Percentiles rank a stretch among this genome's conserved stretches.
Evolutionary conservation across 2,888 invertebrate species (phyloP).

Genomic region (Lapara coniferarum): DNA sequence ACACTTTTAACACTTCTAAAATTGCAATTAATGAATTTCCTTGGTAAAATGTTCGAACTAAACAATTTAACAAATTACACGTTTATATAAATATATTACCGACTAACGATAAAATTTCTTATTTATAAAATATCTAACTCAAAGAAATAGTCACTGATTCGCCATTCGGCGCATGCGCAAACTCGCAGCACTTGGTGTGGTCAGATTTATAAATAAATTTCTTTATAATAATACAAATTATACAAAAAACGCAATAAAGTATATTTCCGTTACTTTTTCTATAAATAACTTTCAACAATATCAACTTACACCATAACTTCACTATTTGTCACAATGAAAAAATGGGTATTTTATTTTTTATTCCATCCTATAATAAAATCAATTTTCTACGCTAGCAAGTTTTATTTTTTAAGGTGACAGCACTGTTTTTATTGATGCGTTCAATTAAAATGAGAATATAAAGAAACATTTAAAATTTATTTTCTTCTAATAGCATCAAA

Average conservation of each 20-base stretch:
- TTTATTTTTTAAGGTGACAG: too few species aligned
- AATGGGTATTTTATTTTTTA: too few species aligned
- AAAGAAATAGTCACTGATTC: slow-evolving; percentile 82
- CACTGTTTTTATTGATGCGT: too few species aligned
- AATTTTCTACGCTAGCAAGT: too few species aligned
- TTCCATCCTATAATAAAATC: too few species aligned
- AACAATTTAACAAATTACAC: slow-evolving; percentile 58
- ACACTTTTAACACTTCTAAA: slow-evolving; percentile 75
- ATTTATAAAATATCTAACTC: slow-evolving; percentile 80
- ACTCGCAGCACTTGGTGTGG: slow-evolving; percentile 74
- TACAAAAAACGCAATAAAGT: not conserved
- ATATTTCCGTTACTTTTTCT: too few species aligned
- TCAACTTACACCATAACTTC: too few species aligned
- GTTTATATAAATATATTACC: slow-evolving; percentile 72
- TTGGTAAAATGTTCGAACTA: slow-evolving; percentile 51
- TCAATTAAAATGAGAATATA: too few species aligned
- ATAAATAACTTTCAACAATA: too few species aligned
- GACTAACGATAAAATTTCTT: slow-evolving; percentile 80
- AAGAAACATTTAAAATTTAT: too few species aligned
- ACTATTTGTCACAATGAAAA: too few species aligned
- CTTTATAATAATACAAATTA: not conserved
- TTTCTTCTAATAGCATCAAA: too few species aligned
- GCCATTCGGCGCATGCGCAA: slow-evolving; percentile 84
- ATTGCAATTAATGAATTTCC: slow-evolving; percentile 52
- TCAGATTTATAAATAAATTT: slow-evolving; percentile 36